phyloP scores from a whole-genome alignment of 2,888 invertebrate genomes.

The Pterostichus niger region DNA sequence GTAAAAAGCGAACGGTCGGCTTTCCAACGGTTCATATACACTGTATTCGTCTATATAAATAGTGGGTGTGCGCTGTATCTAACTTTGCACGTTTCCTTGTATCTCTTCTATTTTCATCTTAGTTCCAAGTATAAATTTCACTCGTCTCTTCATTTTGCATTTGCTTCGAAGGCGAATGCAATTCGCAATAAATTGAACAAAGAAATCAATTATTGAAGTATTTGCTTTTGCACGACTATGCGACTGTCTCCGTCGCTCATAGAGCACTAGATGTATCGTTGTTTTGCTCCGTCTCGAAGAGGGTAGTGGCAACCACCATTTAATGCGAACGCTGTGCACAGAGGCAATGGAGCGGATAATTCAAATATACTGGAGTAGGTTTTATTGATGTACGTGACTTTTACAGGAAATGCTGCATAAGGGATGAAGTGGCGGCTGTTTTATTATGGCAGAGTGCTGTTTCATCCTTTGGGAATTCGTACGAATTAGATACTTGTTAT shows the following conservation, averaged over 20 bases:
- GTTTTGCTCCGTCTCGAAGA: constrained; percentile 6
- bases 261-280: background rate
- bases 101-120: constrained; percentile 36
- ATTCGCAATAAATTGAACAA: constrained; percentile 55
- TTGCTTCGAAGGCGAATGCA: constrained; percentile 28
- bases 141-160: constrained; percentile 47
- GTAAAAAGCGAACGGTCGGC: constrained; percentile 6
- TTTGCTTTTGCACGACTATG: constrained; percentile 30
- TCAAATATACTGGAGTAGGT: constrained; percentile 65
- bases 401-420: constrained; percentile 44
- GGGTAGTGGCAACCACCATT: constrained; percentile 34
- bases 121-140: constrained; percentile 38
- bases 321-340: constrained; percentile 30
- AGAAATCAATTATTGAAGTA: constrained; percentile 55
- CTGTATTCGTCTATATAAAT: constrained; percentile 34
- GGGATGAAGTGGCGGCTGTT: constrained; percentile 39
- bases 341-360: constrained; percentile 64
- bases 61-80: background rate
- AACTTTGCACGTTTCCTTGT: constrained; percentile 24
- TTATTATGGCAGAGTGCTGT: background rate
- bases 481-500: background rate
- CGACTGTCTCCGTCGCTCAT: background rate
- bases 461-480: background rate
- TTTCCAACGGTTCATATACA: constrained; percentile 20
- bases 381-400: constrained; percentile 63